Evolutionary conservation across 2,888 invertebrate genomes (phyloP).

Genomic region (Sepioteuthis lessoniana): DNA sequence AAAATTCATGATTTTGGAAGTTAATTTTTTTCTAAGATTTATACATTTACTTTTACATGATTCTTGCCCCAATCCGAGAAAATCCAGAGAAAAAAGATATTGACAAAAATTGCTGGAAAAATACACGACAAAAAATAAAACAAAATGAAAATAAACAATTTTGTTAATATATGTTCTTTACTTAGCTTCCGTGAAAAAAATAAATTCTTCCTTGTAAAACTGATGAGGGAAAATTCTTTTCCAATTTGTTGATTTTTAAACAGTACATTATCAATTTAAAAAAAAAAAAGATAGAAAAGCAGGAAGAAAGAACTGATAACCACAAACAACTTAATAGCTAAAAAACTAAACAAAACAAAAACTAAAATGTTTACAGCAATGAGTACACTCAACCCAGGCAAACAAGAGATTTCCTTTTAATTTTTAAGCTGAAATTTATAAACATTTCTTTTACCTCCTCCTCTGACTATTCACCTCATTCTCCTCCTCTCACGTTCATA

Average conservation of each 20-base stretch:
- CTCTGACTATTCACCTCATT: no score
- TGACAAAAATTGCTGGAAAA: neutral
- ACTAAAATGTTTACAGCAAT: no score
- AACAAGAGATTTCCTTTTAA: no score
- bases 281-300: no score
- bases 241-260: neutral
- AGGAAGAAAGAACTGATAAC: neutral
- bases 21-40: no score
- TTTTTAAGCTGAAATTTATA: neutral
- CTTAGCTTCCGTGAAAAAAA: neutral
- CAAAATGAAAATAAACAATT: neutral
- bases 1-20: no score
- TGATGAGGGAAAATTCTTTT: neutral
- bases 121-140: neutral
- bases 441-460: neutral
- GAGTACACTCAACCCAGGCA: no score
- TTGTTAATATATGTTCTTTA: neutral
- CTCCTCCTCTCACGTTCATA: no score
- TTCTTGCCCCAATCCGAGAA: neutral
- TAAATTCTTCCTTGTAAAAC: neutral
- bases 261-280: neutral
- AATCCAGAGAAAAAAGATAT: neutral
- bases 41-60: no score
- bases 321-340: neutral
- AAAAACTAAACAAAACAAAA: neutral